phyloP scores from a whole-genome alignment of 2,797 vertebrate genomes.

The Pantherophis alleghaniensis region DNA sequence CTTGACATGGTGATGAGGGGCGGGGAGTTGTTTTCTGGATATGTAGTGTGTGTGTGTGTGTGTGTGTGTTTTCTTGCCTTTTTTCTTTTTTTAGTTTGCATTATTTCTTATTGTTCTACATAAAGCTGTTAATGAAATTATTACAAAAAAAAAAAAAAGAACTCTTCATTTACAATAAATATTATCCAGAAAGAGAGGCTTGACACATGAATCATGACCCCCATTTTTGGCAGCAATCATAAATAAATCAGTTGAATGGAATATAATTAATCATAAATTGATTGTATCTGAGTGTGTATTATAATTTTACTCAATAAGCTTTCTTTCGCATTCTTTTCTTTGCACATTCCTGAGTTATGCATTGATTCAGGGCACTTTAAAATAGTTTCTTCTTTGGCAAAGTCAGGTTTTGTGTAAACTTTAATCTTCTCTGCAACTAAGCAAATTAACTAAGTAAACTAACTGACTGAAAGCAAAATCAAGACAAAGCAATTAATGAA shows the following conservation, averaged over 20 bases:
- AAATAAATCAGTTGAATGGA: not conserved
- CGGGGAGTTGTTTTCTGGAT: too few relatives aligned
- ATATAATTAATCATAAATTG: not conserved
- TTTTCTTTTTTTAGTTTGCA: too few relatives aligned
- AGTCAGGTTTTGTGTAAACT: not conserved
- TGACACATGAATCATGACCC: not conserved
- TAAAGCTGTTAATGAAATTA: too few relatives aligned
- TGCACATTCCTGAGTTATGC: not conserved
- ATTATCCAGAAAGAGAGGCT: not conserved
- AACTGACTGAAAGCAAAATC: conserved; percentile 47
- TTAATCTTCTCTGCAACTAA: conserved; percentile 20
- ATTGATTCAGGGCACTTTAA: not conserved
- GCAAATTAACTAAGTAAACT: conserved; percentile 8
- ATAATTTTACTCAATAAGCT: conserved; percentile 3
- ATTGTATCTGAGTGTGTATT: not conserved
- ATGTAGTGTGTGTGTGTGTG: too few relatives aligned
- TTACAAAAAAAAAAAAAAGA: too few relatives aligned
- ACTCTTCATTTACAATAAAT: not conserved
- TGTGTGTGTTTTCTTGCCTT: too few relatives aligned
- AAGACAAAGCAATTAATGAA: conserved; percentile 39
- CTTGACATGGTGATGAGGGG: too few relatives aligned
- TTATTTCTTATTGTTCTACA: too few relatives aligned
- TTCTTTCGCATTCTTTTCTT: conserved; percentile 7
- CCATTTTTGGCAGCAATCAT: not conserved
- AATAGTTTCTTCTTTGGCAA: not conserved